These are phyloP conservation scores for Heliconius cydno DNA, from an alignment of 2,888 invertebrate genomes.

Conservation along the genomic window DNA sequence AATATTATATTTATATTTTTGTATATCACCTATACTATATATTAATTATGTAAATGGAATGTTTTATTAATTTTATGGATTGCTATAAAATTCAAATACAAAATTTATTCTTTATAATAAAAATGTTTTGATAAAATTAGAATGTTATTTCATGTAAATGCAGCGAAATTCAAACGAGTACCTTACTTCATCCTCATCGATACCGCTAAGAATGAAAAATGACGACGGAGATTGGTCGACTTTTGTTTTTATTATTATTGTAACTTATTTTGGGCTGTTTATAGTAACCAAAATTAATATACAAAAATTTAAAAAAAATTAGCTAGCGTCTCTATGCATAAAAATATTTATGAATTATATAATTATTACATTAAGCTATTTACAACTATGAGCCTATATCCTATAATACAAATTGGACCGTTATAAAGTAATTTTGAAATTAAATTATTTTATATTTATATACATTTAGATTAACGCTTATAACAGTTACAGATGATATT, in stretches of 20 bases:
- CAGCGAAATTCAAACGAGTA: neutral
- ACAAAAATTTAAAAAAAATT: neutral
- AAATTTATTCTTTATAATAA: neutral
- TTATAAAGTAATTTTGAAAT: conserved; percentile 35
- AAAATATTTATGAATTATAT: neutral
- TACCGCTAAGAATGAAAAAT: neutral
- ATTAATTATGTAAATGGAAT: neutral
- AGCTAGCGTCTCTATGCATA: conserved; percentile 1
- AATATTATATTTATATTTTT: too few species aligned
- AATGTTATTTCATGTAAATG: too few species aligned
- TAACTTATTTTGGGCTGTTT: neutral
- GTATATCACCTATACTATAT: neutral
- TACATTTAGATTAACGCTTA: conserved; percentile 15
- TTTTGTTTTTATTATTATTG: neutral
- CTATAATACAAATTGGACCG: conserved; percentile 42
- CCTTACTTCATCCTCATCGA: neutral
- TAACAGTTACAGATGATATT: neutral
- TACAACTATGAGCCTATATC: conserved; percentile 19
- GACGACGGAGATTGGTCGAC: neutral
- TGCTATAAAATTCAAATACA: conserved; percentile 3
- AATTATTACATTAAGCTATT: neutral
- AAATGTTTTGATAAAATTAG: neutral
- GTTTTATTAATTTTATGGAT: neutral
- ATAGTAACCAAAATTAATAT: neutral
- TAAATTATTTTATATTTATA: conserved; percentile 21